Evolutionary conservation across 1,140 invertebrate species (phyloP), one percentile per base, ranked within the genome.

Genomic region (Drosophila sp.): DNA sequence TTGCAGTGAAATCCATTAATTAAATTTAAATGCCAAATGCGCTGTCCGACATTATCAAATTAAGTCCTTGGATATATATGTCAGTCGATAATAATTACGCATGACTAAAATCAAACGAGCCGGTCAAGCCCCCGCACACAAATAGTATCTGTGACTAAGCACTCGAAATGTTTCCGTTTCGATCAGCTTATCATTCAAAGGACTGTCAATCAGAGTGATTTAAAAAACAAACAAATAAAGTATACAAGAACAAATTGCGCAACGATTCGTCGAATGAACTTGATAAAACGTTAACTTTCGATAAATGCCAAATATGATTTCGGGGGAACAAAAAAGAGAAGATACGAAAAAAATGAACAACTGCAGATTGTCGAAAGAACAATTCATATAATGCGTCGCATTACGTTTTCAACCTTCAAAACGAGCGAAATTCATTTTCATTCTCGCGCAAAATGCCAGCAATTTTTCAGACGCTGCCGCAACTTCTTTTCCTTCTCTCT

Each of bases 391-490:
- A 32, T 69, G 46, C 45, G 54, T 40, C 53, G 63, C 21, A 32
- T 29, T 5, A 43, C 13, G 36, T 38, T 38, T 36, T 38, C 5
- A 38, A 38, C 11, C 16, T 14, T 29, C 18, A 11, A 65, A 46
- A 57, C 36, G 56, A 51, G 29, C 43, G 53, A 14, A 57, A 74
- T 70, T 70, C 72, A 74, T 74, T 70, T 70, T 38, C 50, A 73
- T 62, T 74, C 48, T 40, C 48, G 34, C 11, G 34, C 71, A 7
- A 59, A 53, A 53, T 61, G 57, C 41, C 11, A 43, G 50, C 51
- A 36, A 45, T 70, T 51, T 70, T 74, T 74, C 41, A 62, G 46
- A 7, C 4, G 21, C 43, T 27, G 32, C 34, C 29, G 8, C 38
- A 41, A 43, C n/a, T 29, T 38, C 27, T 21, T 9, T 9, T 7